These are phyloP conservation scores for Crepidodera aurea DNA, from an alignment of 2,888 invertebrate genomes.

Conservation along the genomic window DNA sequence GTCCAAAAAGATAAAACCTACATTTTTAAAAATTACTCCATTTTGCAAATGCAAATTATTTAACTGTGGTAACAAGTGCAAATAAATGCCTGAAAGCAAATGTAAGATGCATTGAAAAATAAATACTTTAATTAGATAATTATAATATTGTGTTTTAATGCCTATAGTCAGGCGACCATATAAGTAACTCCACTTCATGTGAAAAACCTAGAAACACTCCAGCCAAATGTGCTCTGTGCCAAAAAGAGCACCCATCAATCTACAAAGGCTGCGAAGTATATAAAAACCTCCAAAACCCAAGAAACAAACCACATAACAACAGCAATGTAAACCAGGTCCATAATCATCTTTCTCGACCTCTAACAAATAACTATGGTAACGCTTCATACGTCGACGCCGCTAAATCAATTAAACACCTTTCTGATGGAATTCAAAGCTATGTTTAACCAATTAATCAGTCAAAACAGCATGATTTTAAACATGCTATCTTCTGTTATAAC, in stretches of 20 bases:
- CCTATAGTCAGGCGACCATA: no score
- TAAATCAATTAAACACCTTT: not conserved
- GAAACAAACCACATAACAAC: not conserved
- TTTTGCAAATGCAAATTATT: no score
- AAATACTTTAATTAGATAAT: no score
- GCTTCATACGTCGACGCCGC: not conserved
- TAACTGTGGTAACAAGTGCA: no score
- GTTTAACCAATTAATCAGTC: not conserved
- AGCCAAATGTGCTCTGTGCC: no score
- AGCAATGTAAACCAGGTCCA: not conserved
- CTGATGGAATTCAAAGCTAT: not conserved
- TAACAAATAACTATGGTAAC: not conserved
- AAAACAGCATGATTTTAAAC: slow-evolving; percentile 8
- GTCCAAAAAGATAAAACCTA: no score
- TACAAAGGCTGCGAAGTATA: not conserved
- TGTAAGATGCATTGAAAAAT: no score
- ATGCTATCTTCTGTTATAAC: slow-evolving; percentile 1
- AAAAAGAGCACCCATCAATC: not conserved
- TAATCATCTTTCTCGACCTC: not conserved
- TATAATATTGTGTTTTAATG: no score
- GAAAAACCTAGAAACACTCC: no score
- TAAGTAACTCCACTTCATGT: no score
- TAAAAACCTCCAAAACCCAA: not conserved
- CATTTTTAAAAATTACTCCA: no score
- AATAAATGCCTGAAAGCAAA: no score